Evolutionary conservation across 1,140 invertebrate species (phyloP).

Genomic region (Cheumatopsyche charites): DNA sequence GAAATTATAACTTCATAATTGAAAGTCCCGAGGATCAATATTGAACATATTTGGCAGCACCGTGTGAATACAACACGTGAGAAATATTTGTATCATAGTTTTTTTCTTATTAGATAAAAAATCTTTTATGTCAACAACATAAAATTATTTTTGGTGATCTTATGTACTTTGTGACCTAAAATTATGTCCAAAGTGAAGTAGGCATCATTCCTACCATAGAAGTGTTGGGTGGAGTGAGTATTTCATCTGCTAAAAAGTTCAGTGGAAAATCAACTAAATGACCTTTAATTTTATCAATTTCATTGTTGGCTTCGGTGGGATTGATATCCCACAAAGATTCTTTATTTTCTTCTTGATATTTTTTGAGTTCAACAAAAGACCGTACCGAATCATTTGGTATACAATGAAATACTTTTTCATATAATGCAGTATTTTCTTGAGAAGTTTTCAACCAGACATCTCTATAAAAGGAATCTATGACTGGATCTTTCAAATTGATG

Average conservation of each 20-base stretch:
- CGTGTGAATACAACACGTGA: too few relatives aligned
- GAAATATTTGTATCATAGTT: too few relatives aligned
- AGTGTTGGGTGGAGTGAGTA: slow-evolving; percentile 75
- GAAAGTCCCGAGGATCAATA: too few relatives aligned
- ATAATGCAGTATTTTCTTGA: slow-evolving; percentile 81
- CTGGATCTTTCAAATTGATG: slow-evolving; percentile 74
- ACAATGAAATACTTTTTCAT: slow-evolving; percentile 86
- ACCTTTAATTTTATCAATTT: slow-evolving; percentile 78
- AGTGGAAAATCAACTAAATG: slow-evolving; percentile 86
- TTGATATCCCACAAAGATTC: slow-evolving; percentile 70
- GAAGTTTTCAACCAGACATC: slow-evolving; percentile 82
- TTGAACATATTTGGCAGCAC: too few relatives aligned
- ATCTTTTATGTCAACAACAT: too few relatives aligned
- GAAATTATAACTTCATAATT: too few relatives aligned
- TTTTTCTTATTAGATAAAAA: too few relatives aligned
- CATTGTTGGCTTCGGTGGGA: slow-evolving; percentile 70
- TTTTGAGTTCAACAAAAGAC: slow-evolving; percentile 74
- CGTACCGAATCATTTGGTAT: slow-evolving; percentile 81
- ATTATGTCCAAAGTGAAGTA: slow-evolving; percentile 77
- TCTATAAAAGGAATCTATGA: slow-evolving; percentile 78
- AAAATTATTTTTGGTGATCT: too few relatives aligned
- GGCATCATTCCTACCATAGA: slow-evolving; percentile 86
- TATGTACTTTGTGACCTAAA: too few relatives aligned
- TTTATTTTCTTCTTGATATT: slow-evolving; percentile 68
- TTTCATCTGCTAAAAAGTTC: slow-evolving; percentile 83